Base-by-base conservation (phyloP, 2,113 vertebrate genomes). In the Muntiacus reevesi region DNA sequence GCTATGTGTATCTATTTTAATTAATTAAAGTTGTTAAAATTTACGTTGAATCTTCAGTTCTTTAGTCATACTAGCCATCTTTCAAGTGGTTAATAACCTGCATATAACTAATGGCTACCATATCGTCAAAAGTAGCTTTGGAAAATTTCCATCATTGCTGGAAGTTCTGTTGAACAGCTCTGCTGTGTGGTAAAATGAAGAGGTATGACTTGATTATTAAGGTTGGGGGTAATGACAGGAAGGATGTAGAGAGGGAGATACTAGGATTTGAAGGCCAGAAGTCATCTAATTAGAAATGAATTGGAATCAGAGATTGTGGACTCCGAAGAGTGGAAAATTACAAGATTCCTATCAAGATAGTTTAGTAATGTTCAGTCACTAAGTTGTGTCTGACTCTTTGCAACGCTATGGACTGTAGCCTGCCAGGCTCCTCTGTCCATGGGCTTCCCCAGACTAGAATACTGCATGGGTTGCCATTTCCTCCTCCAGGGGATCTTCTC, bases 41-140 rank as follows among this genome's bases (percentile, higher is more conserved):
- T 54, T 62, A 96, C 88, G 45, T 87, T 96, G 83, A n/a, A 84
- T 94, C 89, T 96, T 96, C 13, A 76, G 3, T 89, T 95, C 54
- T 93, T 94, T 23, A 57, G 27, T 55, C 45, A 96, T 8, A 94
- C 21, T 57, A 89, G 45, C 74, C 52, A 87, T 28, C 87, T 92
- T 94, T 92, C 88, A 95, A 54, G 43, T 96, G 59, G 60, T 94
- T 82, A 91, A 30, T 89, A 67, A 74, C 17, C 14, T 13, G 28
- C 19, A 7, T 90, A 45, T 92, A 59, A 60, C 86, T 84, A 74
- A 92, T 62, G 78, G 27, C 83, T 95, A 50, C 36, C 40, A 1
- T 92, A 55, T 79, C 57, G 45, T 96, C 52, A 86, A 78, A 52
- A 27, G 11, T 57, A 64, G 23, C 3, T 88, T 76, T 59, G 88